A percentile compares a stretch with the other conserved stretches of the same genome.
These are phyloP conservation scores for Drosophila nasuta DNA, from an alignment of 1,140 invertebrate species.

Conservation along the genomic window DNA sequence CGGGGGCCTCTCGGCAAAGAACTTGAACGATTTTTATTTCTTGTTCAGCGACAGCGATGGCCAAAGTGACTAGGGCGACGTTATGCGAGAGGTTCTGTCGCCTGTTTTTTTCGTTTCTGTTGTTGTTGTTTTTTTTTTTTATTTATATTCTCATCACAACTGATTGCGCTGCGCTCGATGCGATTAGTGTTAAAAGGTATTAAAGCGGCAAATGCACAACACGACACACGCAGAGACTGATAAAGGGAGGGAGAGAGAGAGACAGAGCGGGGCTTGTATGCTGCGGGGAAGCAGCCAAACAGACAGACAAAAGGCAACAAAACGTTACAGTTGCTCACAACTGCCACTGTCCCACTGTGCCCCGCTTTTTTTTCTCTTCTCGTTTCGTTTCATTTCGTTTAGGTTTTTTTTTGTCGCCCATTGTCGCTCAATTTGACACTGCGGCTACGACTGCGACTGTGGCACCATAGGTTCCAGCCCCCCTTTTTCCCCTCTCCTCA, in stretches of 20 bases:
- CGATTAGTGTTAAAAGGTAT: constrained; percentile 84
- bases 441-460: constrained; percentile 52
- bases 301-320: constrained; percentile 64
- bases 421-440: constrained; percentile 82
- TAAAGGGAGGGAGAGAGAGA: constrained; percentile 15
- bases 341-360: constrained; percentile 80
- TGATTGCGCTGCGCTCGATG: constrained; percentile 82
- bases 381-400: neutral
- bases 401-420: constrained; percentile 60
- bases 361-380: constrained; percentile 50
- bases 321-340: constrained; percentile 74
- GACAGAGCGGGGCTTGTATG: neutral
- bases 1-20: constrained; percentile 44
- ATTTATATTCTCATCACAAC: constrained; percentile 84
- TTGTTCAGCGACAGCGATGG: constrained; percentile 68
- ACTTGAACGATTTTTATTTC: constrained; percentile 83
- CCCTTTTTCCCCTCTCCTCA: neutral
- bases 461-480: constrained; percentile 24
- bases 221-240: constrained; percentile 38
- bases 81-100: constrained; percentile 41
- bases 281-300: constrained; percentile 1
- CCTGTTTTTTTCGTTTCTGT: constrained; percentile 47
- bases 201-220: constrained; percentile 82
- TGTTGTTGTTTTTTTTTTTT: constrained; percentile 47
- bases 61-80: constrained; percentile 64